Evolutionary conservation across 2,113 vertebrate species (phyloP).

Genomic region (Gopherus flavomarginatus): DNA sequence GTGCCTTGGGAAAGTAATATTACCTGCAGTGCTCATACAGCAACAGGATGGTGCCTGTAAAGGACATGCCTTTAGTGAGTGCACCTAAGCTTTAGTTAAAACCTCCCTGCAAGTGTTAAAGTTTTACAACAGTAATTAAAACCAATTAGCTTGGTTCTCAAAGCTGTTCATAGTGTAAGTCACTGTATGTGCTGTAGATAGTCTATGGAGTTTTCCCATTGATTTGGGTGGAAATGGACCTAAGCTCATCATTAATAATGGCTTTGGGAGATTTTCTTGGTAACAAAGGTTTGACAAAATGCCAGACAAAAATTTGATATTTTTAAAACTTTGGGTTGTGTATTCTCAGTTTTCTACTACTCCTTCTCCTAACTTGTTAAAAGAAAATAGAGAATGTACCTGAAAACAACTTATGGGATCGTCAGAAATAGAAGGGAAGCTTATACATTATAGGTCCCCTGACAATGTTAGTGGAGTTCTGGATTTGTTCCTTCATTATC

Average conservation of each 20-base stretch:
- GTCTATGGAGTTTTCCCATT: neutral
- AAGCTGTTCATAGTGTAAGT: neutral
- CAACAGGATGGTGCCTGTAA: accelerated
- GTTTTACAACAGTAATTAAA: neutral
- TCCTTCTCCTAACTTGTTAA: neutral
- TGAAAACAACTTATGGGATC: neutral
- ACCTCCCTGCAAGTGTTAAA: neutral
- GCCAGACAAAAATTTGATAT: neutral
- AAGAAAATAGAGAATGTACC: constrained; percentile 4
- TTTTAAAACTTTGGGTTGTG: neutral
- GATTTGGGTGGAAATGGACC: neutral
- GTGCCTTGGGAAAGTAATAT: neutral
- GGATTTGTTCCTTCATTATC: constrained; percentile 24
- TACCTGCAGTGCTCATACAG: neutral
- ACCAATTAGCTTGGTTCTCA: neutral
- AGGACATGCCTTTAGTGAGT: neutral
- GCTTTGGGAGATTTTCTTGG: neutral
- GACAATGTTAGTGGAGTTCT: constrained; percentile 12
- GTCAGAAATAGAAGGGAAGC: constrained; percentile 15
- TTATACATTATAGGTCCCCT: neutral
- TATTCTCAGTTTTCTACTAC: neutral
- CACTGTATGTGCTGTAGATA: neutral
- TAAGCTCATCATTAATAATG: neutral
- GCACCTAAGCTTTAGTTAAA: neutral
- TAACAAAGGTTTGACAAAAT: constrained; percentile 14